A percentile compares a stretch with the other conserved stretches of the same genome.
These are phyloP conservation scores for Cololabis saira DNA, from an alignment of 2,113 vertebrate species.

Conservation along the genomic window DNA sequence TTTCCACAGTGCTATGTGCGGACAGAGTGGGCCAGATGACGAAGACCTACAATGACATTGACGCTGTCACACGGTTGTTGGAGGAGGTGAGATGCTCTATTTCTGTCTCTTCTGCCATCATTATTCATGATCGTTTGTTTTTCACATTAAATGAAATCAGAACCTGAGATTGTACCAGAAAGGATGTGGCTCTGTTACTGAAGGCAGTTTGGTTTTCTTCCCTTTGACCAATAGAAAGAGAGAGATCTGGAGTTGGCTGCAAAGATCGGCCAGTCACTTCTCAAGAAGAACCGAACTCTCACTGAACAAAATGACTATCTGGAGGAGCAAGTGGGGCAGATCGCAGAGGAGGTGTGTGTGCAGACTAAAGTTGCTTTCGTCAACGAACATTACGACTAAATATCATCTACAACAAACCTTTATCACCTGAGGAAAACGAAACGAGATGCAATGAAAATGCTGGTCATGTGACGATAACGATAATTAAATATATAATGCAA, in stretches of 20 bases:
- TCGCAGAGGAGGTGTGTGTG: conserved; percentile 94
- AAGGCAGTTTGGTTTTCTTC: background rate
- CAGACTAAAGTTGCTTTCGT: too few species aligned
- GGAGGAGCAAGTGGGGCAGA: conserved; percentile 93
- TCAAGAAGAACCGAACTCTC: conserved; percentile 94
- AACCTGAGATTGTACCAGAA: too few species aligned
- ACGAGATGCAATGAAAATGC: too few species aligned
- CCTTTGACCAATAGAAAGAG: conserved; percentile 87
- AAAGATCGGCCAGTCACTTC: conserved; percentile 93
- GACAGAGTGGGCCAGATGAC: conserved; percentile 99
- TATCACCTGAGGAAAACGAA: too few species aligned
- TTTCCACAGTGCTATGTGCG: conserved; percentile 92
- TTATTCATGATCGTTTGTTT: too few species aligned
- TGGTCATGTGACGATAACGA: too few species aligned
- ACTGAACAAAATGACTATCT: conserved; percentile 94
- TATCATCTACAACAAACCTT: too few species aligned
- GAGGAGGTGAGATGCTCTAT: conserved; percentile 87
- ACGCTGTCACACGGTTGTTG: conserved; percentile 96
- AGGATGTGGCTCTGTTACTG: too few species aligned
- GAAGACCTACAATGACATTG: conserved; percentile 99
- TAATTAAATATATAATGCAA: too few species aligned
- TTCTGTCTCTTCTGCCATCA: background rate
- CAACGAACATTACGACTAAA: too few species aligned
- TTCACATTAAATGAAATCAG: too few species aligned
- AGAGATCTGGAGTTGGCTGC: conserved; percentile 96